These are phyloP conservation scores for Alethe castanea DNA, from an alignment of 2,113 vertebrate species.

Conservation along the genomic window DNA sequence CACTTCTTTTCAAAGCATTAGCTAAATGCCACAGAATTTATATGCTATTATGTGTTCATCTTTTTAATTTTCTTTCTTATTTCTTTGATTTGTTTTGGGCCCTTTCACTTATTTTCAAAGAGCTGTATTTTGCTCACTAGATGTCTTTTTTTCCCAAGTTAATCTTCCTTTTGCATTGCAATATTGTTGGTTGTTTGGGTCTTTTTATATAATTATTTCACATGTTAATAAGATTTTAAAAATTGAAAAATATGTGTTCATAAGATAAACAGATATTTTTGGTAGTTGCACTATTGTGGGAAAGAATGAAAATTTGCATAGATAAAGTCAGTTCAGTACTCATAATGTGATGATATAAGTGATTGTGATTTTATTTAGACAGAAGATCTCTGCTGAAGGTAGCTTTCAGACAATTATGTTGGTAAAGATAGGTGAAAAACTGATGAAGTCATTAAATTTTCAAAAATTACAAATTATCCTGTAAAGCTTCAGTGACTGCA, in stretches of 20 bases:
- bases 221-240: background rate
- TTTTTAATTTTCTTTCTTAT: background rate
- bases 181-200: background rate
- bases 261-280: background rate
- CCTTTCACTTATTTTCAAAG: background rate
- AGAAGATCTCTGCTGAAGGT: conserved; percentile 37
- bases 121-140: background rate
- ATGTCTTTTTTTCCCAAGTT: background rate
- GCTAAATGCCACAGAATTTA: background rate
- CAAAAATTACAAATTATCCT: conserved; percentile 81
- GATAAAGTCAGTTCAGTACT: background rate
- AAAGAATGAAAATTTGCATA: background rate
- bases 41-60: accelerated
- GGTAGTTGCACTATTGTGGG: background rate
- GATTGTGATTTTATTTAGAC: conserved; percentile 30
- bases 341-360: background rate
- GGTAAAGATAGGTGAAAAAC: conserved; percentile 70
- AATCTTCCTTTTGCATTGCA: background rate
- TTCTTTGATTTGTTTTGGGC: background rate
- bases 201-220: background rate
- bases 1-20: background rate
- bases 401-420: conserved; percentile 66
- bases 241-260: background rate
- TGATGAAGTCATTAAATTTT: conserved; percentile 82
- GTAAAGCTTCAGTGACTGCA: conserved; percentile 77